phyloP scores from a whole-genome alignment of 1,140 invertebrate genomes.

The Tribolium madens region DNA sequence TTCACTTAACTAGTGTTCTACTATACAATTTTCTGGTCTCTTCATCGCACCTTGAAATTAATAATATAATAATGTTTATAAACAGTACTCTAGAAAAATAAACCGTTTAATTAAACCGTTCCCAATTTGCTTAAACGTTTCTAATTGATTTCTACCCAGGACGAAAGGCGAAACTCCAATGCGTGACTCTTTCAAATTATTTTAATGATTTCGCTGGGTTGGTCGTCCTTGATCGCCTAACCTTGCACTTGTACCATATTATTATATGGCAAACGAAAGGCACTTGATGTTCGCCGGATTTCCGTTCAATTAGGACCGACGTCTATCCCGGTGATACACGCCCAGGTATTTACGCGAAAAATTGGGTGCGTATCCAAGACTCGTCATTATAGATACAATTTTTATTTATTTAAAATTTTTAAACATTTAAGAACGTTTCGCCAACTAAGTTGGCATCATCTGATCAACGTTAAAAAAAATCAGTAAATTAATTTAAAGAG shows the following conservation, averaged over 20 bases:
- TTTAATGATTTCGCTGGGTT: slow-evolving; percentile 26
- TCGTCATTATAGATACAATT: too few species aligned
- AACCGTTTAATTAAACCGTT: background rate
- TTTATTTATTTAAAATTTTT: too few species aligned
- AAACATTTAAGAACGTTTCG: too few species aligned
- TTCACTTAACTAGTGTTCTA: background rate
- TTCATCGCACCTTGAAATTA: background rate
- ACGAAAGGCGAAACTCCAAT: background rate
- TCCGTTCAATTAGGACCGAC: slow-evolving; percentile 24
- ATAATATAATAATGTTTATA: background rate
- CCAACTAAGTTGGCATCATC: too few species aligned
- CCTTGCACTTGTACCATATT: slow-evolving; percentile 35
- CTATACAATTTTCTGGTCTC: slow-evolving; percentile 1
- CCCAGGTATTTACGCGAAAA: too few species aligned
- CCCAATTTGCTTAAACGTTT: background rate
- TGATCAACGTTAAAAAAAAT: background rate
- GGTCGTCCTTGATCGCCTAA: slow-evolving; percentile 30
- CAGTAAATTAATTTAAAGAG: background rate
- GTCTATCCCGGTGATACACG: background rate
- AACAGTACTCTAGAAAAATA: background rate
- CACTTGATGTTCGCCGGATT: slow-evolving; percentile 23
- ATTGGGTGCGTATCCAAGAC: background rate
- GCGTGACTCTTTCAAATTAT: slow-evolving; percentile 23
- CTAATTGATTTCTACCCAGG: slow-evolving; percentile 1
- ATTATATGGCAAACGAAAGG: slow-evolving; percentile 4